Evolutionary conservation across 1,140 invertebrate genomes (phyloP).

Genomic region (Sinonovacula constricta): DNA sequence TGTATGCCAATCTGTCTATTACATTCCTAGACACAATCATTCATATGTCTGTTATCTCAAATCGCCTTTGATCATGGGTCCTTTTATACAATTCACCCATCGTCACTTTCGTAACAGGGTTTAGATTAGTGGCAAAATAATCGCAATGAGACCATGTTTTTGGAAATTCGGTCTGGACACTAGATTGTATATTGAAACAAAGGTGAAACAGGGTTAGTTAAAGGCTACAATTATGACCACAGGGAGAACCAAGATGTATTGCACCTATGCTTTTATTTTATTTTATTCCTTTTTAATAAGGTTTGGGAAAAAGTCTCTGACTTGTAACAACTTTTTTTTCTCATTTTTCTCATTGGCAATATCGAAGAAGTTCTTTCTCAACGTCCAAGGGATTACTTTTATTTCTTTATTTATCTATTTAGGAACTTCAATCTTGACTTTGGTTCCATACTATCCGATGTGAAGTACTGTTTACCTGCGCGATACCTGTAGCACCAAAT

Average conservation of each 20-base stretch:
- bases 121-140: too few relatives aligned
- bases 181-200: slow-evolving; percentile 34
- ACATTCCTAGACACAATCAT: slow-evolving; percentile 24
- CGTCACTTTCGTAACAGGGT: slow-evolving; percentile 18
- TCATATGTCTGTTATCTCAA: slow-evolving; percentile 14
- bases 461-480: not conserved
- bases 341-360: too few relatives aligned
- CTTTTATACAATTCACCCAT: slow-evolving; percentile 48
- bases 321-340: not conserved
- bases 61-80: slow-evolving; percentile 31
- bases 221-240: too few relatives aligned
- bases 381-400: too few relatives aligned
- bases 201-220: slow-evolving; percentile 45
- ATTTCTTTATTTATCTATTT: not conserved
- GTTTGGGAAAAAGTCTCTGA: too few relatives aligned
- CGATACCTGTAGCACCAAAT: too few relatives aligned
- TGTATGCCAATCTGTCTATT: too few relatives aligned
- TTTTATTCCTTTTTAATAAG: slow-evolving; percentile 30
- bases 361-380: not conserved
- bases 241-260: too few relatives aligned
- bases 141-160: too few relatives aligned
- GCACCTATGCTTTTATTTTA: too few relatives aligned
- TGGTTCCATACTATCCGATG: slow-evolving; percentile 2
- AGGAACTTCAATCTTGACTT: slow-evolving; percentile 4
- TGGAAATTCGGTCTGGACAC: slow-evolving; percentile 37